phyloP scores from a whole-genome alignment of 1,140 invertebrate species.

The Leptopilina clavipes region DNA sequence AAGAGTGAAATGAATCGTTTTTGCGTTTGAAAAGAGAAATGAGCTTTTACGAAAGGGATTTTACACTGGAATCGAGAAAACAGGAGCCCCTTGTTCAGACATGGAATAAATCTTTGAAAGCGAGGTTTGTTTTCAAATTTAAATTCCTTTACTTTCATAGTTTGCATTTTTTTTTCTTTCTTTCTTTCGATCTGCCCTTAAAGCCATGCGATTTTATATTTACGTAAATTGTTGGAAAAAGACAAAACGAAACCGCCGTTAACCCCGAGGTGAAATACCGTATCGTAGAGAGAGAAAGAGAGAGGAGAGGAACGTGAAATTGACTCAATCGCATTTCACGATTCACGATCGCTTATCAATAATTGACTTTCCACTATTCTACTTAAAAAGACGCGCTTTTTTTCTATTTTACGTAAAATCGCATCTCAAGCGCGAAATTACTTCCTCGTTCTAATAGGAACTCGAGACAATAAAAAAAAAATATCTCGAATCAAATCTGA shows the following conservation, averaged over 20 bases:
- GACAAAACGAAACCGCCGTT: not conserved
- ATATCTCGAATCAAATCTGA: no score
- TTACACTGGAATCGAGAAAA: not conserved
- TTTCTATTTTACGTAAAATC: not conserved
- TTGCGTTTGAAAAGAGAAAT: conserved; percentile 1
- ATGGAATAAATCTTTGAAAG: conserved; percentile 10
- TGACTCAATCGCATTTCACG: conserved; percentile 34
- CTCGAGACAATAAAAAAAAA: not conserved
- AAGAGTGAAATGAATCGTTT: not conserved
- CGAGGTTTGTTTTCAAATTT: conserved; percentile 26
- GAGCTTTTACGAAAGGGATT: conserved; percentile 6
- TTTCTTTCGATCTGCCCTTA: no score
- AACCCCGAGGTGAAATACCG: conserved; percentile 24
- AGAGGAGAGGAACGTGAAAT: not conserved
- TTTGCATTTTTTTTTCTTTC: not conserved
- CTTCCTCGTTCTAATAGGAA: conserved; percentile 4
- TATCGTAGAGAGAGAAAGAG: not conserved
- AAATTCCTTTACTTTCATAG: conserved; percentile 14
- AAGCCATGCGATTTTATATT: not conserved
- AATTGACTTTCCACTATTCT: conserved; percentile 24
- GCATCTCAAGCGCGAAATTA: conserved; percentile 22
- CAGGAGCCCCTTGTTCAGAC: conserved; percentile 3
- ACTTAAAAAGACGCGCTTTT: not conserved
- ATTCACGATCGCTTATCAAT: conserved; percentile 30
- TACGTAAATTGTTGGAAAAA: conserved; percentile 7